Base-by-base conservation (phyloP, 2,888 invertebrate genomes). In the Selenia dentaria region DNA sequence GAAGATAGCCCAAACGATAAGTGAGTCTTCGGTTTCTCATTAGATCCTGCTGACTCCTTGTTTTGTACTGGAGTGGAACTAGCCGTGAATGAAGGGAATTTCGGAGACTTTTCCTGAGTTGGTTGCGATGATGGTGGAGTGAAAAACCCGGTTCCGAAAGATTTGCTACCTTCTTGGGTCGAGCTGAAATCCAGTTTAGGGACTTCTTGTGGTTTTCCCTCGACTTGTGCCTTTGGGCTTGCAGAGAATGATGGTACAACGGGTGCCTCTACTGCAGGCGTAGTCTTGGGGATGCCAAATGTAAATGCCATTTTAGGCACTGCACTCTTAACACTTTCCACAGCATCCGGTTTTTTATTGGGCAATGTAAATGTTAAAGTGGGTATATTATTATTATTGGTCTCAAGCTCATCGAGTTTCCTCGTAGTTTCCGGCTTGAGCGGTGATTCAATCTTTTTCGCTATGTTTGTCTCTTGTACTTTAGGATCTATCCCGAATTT, bases 401-500 rank as follows among this genome's bases (percentile, higher is more conserved):
- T 76, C 68, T 84, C 86, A 0, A 72, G 69, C 52, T 74, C 68
- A 48, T 73, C 68, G 11, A 46, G 25, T 56, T 64, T 69, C 31
- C 39, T 48, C 12, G 26, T 27, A 3, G 53, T 45, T 6, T 46
- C 51, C 13, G 48, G 11, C 31, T 51, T 51, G 14, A 57, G 13
- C 13, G 47, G 46, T 5, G 16, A 16, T 46, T 64, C 70, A 0
- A 52, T 24, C 11, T 50, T 52, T 32, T 66, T 66, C n/a, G 57
- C 41, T 10, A 63, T 51, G 6, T 53, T 65, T 25, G 52, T 51
- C 50, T 70, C 67, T 54, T 78, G 69, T 2, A 50, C 51, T 46
- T 72, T 70, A 0, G 70, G 70, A 57, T 82, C 72, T 45, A 83
- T 80, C 1, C 88, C 85, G 48, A 86, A 86, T 36, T 80, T 80